Conservation (phyloP, 2,888 invertebrate genomes). For the Diachrysia chrysitis region DNA sequence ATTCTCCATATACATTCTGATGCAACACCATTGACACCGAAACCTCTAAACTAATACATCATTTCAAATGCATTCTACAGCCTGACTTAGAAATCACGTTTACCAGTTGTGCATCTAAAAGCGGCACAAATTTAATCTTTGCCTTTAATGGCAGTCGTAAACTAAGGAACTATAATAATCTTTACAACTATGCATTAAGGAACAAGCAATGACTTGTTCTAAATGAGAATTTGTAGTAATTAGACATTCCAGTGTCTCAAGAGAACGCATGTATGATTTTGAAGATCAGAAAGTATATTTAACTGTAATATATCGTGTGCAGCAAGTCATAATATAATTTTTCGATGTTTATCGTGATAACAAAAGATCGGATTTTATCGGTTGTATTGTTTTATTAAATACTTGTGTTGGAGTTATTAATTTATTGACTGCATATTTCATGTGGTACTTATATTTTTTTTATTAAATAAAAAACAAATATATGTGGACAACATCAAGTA, state of each 20-base stretch:
- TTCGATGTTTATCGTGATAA: neutral
- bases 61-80: neutral
- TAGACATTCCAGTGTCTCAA: constrained; percentile 18
- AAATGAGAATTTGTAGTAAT: constrained; percentile 21
- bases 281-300: constrained; percentile 11
- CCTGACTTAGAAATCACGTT: neutral
- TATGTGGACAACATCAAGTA: too few relatives aligned
- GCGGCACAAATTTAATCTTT: constrained; percentile 30
- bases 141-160: constrained; percentile 37
- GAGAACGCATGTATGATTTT: neutral
- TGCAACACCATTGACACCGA: neutral
- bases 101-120: neutral
- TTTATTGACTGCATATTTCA: too few relatives aligned
- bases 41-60: neutral
- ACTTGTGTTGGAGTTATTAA: too few relatives aligned
- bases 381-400: too few relatives aligned
- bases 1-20: too few relatives aligned
- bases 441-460: too few relatives aligned
- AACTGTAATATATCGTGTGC: constrained; percentile 15
- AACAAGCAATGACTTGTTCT: constrained; percentile 18
- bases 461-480: too few relatives aligned
- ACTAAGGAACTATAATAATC: constrained; percentile 38
- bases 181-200: constrained; percentile 36
- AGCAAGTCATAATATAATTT: constrained; percentile 12
- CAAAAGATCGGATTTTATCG: constrained; percentile 4